Percentiles rank a stretch among this genome's conserved stretches.
Evolutionary conservation across 1,140 invertebrate genomes (phyloP).

Genomic region (Belonocnema kinseyi): DNA sequence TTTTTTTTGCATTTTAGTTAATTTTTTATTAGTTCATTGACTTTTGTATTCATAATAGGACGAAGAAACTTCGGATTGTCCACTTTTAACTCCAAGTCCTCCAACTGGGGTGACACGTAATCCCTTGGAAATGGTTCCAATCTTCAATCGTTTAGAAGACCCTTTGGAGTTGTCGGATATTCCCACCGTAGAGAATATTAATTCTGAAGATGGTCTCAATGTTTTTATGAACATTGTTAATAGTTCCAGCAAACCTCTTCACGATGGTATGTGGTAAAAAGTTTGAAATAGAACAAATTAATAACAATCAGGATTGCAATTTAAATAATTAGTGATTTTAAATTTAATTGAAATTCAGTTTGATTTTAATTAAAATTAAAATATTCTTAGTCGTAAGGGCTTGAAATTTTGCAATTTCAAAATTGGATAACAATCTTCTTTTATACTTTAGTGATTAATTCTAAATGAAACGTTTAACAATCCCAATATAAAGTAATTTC

Average conservation of each 20-base stretch:
- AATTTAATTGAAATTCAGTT: not conserved
- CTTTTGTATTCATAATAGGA: constrained; percentile 53
- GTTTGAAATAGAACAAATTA: not conserved
- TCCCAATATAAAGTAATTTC: too few species aligned
- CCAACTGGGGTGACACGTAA: constrained; percentile 43
- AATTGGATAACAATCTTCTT: too few species aligned
- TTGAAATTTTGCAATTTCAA: too few species aligned
- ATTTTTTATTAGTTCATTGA: not conserved
- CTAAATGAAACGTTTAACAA: too few species aligned
- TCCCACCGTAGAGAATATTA: constrained; percentile 65
- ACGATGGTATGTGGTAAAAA: constrained; percentile 61
- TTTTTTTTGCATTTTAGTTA: constrained; percentile 9
- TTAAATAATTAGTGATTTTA: not conserved
- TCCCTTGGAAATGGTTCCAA: constrained; percentile 47
- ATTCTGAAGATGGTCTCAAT: constrained; percentile 68
- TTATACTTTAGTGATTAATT: too few species aligned
- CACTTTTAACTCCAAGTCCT: constrained; percentile 72
- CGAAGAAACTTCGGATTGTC: constrained; percentile 74
- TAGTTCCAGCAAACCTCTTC: constrained; percentile 67
- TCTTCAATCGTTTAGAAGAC: constrained; percentile 62
- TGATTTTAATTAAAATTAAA: too few species aligned
- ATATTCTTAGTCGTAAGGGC: too few species aligned
- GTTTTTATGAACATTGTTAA: constrained; percentile 71
- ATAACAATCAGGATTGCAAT: not conserved
- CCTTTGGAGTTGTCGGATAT: constrained; percentile 60